Percentiles rank a stretch among this genome's conserved stretches.
phyloP scores from a whole-genome alignment of 2,797 vertebrate species.

The Diplodus puntazzo region DNA sequence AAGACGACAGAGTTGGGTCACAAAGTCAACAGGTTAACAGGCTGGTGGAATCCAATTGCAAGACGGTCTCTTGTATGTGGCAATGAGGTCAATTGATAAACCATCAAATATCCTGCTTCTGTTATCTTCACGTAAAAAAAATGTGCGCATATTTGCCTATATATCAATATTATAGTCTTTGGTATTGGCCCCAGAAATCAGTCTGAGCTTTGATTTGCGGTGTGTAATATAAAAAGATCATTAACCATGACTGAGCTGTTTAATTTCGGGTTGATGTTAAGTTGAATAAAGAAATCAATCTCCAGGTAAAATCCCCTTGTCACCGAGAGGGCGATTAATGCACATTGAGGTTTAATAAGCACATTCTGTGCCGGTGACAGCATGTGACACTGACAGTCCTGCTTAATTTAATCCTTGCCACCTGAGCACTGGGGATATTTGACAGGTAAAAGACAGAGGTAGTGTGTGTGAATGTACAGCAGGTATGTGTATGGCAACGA shows the following conservation, averaged over 20 bases:
- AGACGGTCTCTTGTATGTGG: no score
- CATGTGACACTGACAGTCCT: conserved; percentile 51
- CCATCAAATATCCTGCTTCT: no score
- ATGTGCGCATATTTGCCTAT: no score
- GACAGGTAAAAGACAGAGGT: conserved; percentile 34
- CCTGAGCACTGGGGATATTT: conserved; percentile 28
- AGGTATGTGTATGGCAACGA: conserved; percentile 3
- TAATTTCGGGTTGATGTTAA: not conserved
- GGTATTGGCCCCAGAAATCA: no score
- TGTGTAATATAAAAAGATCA: not conserved
- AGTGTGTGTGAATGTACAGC: conserved; percentile 19
- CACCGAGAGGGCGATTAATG: conserved; percentile 22
- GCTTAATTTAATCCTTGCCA: conserved; percentile 45
- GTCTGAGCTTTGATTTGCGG: not conserved
- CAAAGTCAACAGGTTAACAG: no score
- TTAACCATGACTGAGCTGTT: not conserved
- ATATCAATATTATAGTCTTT: no score
- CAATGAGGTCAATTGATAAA: no score
- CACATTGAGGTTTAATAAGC: conserved; percentile 58
- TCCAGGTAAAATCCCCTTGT: conserved; percentile 17
- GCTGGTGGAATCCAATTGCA: no score
- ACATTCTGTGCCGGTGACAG: conserved; percentile 26
- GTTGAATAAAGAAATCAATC: conserved; percentile 18
- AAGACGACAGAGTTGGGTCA: no score
- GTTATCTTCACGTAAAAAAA: no score